These are phyloP conservation scores for Lasiurus borealis DNA, from an alignment of 2,113 vertebrate genomes.

Conservation along the genomic window DNA sequence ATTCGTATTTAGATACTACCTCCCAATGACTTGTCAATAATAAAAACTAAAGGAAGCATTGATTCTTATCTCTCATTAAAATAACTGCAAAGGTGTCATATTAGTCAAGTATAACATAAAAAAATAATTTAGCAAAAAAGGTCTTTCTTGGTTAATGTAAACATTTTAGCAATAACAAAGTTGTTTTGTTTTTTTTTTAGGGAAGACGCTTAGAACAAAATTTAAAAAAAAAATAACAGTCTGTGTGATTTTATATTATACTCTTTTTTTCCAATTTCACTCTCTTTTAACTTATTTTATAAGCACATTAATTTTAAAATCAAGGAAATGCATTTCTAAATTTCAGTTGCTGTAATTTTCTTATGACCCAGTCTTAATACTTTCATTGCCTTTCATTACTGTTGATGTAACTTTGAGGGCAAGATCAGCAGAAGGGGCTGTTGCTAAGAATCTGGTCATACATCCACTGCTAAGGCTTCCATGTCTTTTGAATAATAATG, in stretches of 20 bases:
- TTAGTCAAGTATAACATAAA: neutral
- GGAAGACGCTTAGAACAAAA: neutral
- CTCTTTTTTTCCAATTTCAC: neutral
- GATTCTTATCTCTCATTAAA: neutral
- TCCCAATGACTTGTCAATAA: neutral
- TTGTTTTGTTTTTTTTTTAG: neutral
- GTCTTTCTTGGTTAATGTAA: neutral
- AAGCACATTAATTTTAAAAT: neutral
- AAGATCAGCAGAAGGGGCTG: fast-evolving
- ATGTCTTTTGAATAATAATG: neutral
- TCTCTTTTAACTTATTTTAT: neutral
- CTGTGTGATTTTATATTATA: neutral
- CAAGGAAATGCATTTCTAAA: neutral
- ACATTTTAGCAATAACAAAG: neutral
- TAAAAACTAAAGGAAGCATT: neutral
- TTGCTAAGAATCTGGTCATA: neutral
- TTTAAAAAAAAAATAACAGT: neutral
- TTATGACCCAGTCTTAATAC: neutral
- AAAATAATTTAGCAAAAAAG: neutral
- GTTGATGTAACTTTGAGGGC: neutral
- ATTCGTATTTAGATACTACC: neutral
- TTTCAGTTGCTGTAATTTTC: neutral
- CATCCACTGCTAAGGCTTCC: neutral
- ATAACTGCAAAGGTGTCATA: neutral
- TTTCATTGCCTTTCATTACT: neutral